Base-by-base conservation (phyloP, 2,888 invertebrate genomes). In the Dioctria linearis region DNA sequence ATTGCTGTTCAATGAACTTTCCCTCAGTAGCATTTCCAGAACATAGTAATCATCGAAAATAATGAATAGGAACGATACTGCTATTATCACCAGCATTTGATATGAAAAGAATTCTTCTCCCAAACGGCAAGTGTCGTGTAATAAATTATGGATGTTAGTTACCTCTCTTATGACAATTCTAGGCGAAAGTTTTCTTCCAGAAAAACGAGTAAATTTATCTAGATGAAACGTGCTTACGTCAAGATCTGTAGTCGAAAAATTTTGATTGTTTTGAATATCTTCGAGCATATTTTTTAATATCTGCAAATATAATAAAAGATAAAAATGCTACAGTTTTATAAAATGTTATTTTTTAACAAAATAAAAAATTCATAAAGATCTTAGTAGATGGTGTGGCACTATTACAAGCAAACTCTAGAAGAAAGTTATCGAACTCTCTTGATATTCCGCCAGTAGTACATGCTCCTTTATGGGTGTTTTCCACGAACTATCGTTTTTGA, bases 21-120 rank as follows among this genome's bases (percentile, higher is more conserved):
- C 87, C 0, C 87, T 88, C 75, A 89, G 80, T 4, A 88, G 79
- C 0, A 88, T 88, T 65, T 89, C 89, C 71, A 89, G 82, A 3
- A 89, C 87, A 79, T 89, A 89, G 65, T 89, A 89, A 0, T 88
- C 88, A 86, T 89, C 88, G 40, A 89, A 89, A 11, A 89, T 88
- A 59, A 89, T 88, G 73, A 89, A 88, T 3, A 89, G 83, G 83
- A 89, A 89, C n/a, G 88, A 88, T 76, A 89, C 88, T 4, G 87
- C 87, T 5, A 89, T 87, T 69, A 89, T 89, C 4, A 89, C 88
- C 61, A 89, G 80, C 59, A 89, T 84, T 81, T 89, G 89, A 81
- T 88, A 87, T 65, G 89, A 87, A 43, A 89, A 89, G 81, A 89
- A 89, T 83, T 88, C 87, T 84, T 89, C 88, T 3, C 88, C 88